These are phyloP conservation scores for Pseudotriccus pelzelni DNA, from an alignment of 2,797 vertebrate genomes.

Conservation along the genomic window DNA sequence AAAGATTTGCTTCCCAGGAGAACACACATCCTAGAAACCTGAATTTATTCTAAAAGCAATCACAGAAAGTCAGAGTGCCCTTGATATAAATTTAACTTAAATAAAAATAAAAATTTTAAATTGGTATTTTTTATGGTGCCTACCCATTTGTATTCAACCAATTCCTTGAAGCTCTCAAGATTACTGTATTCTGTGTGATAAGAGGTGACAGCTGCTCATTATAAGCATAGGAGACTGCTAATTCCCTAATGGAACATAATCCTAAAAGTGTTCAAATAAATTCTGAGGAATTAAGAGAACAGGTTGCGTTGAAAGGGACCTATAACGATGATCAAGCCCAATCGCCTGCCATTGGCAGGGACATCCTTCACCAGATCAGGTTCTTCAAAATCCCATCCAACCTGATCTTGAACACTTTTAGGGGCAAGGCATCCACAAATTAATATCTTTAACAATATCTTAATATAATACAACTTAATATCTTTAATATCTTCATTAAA, in stretches of 20 bases:
- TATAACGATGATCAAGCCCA: background rate
- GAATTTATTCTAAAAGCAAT: conserved; percentile 12
- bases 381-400: background rate
- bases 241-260: background rate
- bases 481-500: background rate
- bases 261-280: background rate
- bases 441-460: background rate
- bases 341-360: background rate
- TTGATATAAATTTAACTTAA: conserved; percentile 7
- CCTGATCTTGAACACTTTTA: background rate
- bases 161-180: background rate
- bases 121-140: background rate
- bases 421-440: background rate
- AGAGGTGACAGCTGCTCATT: background rate
- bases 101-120: conserved; percentile 8
- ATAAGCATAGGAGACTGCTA: background rate
- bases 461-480: background rate
- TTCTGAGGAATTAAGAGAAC: background rate
- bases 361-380: background rate
- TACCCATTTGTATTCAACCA: background rate
- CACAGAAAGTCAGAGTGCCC: background rate
- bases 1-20: background rate
- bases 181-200: background rate
- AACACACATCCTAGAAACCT: conserved; percentile 13
- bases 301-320: background rate